phyloP scores from a whole-genome alignment of 2,888 invertebrate species.

The Cremastinae sp. region DNA sequence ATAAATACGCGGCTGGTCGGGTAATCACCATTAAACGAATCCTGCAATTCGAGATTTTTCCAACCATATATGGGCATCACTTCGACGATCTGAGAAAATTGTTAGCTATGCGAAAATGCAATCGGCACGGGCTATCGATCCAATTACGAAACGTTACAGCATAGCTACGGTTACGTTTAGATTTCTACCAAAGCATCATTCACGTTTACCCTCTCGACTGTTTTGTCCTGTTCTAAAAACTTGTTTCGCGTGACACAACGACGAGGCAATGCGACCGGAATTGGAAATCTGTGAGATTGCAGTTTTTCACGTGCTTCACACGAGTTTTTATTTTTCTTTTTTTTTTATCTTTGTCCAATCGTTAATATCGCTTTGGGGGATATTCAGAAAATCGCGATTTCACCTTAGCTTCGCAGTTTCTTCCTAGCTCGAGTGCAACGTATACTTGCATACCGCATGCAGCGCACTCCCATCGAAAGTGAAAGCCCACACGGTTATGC shows the following conservation, averaged over 20 bases:
- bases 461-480: slow-evolving; percentile 69
- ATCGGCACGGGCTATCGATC: slow-evolving; percentile 71
- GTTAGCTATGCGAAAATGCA: slow-evolving; percentile 72
- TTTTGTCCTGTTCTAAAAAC: slow-evolving; percentile 31
- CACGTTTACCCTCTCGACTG: slow-evolving; percentile 6
- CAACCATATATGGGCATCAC: slow-evolving; percentile 73
- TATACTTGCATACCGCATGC: slow-evolving; percentile 44
- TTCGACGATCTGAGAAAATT: slow-evolving; percentile 57
- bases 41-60: slow-evolving; percentile 54
- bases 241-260: slow-evolving; percentile 43
- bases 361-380: slow-evolving; percentile 41
- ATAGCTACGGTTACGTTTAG: slow-evolving; percentile 54
- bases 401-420: slow-evolving; percentile 33
- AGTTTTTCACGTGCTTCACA: slow-evolving; percentile 12
- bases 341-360: slow-evolving; percentile 58
- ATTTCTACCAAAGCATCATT: slow-evolving; percentile 21
- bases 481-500: slow-evolving; percentile 72
- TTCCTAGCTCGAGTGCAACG: slow-evolving; percentile 48
- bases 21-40: slow-evolving; percentile 62
- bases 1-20: slow-evolving; percentile 51
- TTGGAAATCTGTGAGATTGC: slow-evolving; percentile 23
- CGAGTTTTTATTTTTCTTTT: slow-evolving; percentile 15
- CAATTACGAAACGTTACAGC: slow-evolving; percentile 77
- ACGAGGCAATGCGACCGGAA: slow-evolving; percentile 20
- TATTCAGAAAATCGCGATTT: slow-evolving; percentile 31